Evolutionary conservation across 2,797 vertebrate species (phyloP), one percentile per base, ranked within the genome.

Genomic region (Avahi laniger): DNA sequence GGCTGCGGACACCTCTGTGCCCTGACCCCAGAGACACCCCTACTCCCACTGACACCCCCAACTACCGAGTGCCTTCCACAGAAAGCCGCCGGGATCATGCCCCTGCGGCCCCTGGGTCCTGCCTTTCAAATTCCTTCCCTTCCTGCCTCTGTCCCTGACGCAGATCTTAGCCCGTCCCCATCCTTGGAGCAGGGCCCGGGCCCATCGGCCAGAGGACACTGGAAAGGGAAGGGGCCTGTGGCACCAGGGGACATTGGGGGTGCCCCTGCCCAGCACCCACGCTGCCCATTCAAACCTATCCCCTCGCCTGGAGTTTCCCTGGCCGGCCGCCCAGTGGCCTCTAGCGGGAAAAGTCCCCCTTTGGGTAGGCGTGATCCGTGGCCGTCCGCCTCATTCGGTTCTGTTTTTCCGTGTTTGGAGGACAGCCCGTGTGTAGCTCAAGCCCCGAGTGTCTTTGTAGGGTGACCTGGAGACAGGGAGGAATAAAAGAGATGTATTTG

Each of bases 401-500:
- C 75, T 43, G 26, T 98, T 98, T 93, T 98, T 85, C 84, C 26
- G 65, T 4, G 22, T 98, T 96, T 72, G 41, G 97, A 97, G 26
- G 67, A 15, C 91, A 91, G 98, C 95, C 96, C 97, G 94, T 96
- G 93, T 18, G 4, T 88, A 67, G 95, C 96, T 98, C 92, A 86
- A 97, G n/a, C 96, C 98, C 98, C 98, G 96, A 97, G 97, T 80
- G 89, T 98, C 95, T 98, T 98, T 98, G 96, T 97, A 97, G 97
- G 96, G 94, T 95, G 96, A 88, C 98, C 97, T 18, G 78, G 59
- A 73, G 30, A n/a, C 12, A 4, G 17, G 0, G 4, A n/a, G 43
- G 75, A 50, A 89, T 89, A 93, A 97, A 61, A 17, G 70, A 97
- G 98, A 97, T 98, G 63, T 70, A 69, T 83, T 80, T 91, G 4